These are phyloP conservation scores for Lomographa bimaculata DNA, from an alignment of 2,888 invertebrate species.

Conservation along the genomic window DNA sequence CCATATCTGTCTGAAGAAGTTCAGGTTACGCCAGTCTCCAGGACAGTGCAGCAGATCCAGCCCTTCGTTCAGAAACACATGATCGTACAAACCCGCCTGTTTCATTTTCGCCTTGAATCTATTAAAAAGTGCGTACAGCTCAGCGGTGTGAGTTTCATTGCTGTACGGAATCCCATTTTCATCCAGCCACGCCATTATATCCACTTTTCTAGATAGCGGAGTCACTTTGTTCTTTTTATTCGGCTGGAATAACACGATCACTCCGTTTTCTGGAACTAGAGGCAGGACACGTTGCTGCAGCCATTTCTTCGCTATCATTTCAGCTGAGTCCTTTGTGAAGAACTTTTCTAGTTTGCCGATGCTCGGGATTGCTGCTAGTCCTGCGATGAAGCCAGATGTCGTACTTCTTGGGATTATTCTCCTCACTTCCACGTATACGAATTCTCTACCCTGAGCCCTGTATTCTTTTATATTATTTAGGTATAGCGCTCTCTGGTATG, in stretches of 20 bases:
- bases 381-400: slow-evolving; percentile 5
- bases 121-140: slow-evolving; percentile 17
- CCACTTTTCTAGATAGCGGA: not conserved
- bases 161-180: slow-evolving; percentile 13
- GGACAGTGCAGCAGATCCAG: slow-evolving; percentile 13
- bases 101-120: slow-evolving; percentile 5
- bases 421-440: slow-evolving; percentile 21
- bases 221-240: slow-evolving; percentile 6
- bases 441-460: slow-evolving; percentile 9
- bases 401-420: not conserved
- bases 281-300: slow-evolving; percentile 13
- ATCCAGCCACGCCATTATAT: slow-evolving; percentile 18
- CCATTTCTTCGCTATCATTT: slow-evolving; percentile 18
- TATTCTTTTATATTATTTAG: slow-evolving; percentile 13
- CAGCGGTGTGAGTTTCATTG: slow-evolving; percentile 8
- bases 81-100: slow-evolving; percentile 18
- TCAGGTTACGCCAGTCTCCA: slow-evolving; percentile 12
- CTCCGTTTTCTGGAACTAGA: slow-evolving; percentile 1
- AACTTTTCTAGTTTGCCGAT: slow-evolving; percentile 4
- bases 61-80: slow-evolving; percentile 17
- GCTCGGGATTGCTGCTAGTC: slow-evolving; percentile 18
- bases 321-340: slow-evolving; percentile 14
- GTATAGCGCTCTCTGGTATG: slow-evolving; percentile 23
- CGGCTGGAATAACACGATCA: slow-evolving; percentile 17
- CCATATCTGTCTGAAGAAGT: slow-evolving; percentile 18